These are phyloP conservation scores for Manis crassicaudata DNA, from an alignment of 2,797 vertebrate genomes.

Conservation along the genomic window DNA sequence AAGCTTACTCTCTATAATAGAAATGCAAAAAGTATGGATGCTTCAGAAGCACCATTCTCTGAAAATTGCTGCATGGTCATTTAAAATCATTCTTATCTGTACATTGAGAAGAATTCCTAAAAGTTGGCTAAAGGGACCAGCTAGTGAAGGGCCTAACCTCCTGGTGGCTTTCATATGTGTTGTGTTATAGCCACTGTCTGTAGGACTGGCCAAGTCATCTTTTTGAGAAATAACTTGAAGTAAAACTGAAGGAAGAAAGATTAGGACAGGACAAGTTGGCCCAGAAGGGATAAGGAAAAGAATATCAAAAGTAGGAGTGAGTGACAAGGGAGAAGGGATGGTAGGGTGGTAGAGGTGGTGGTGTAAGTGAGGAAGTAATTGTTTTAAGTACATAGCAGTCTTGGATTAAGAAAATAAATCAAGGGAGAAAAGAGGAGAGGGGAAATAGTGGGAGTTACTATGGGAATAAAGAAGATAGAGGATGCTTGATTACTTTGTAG, in stretches of 20 bases:
- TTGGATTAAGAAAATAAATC: slow-evolving; percentile 31
- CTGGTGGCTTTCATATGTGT: background rate
- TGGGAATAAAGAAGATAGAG: background rate
- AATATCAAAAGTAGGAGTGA: background rate
- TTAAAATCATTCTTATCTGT: slow-evolving; percentile 28
- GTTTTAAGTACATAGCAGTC: slow-evolving; percentile 22
- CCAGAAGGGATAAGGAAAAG: background rate
- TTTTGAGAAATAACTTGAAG: slow-evolving; percentile 39
- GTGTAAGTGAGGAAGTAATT: background rate
- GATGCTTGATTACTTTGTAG: slow-evolving; percentile 12
- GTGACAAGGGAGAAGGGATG: background rate
- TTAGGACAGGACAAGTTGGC: background rate
- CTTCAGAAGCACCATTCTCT: background rate
- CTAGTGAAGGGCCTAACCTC: background rate
- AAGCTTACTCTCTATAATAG: background rate
- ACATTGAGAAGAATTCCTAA: slow-evolving; percentile 22
- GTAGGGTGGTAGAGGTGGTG: background rate
- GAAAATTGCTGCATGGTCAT: background rate
- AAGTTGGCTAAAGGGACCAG: background rate
- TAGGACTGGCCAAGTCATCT: background rate
- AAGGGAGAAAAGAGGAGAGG: background rate
- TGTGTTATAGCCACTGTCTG: background rate
- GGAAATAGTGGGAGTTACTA: background rate
- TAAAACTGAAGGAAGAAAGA: slow-evolving; percentile 49
- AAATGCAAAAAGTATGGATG: background rate